Evolutionary conservation across 2,113 vertebrate genomes (phyloP).

Genomic region (Hucho hucho): DNA sequence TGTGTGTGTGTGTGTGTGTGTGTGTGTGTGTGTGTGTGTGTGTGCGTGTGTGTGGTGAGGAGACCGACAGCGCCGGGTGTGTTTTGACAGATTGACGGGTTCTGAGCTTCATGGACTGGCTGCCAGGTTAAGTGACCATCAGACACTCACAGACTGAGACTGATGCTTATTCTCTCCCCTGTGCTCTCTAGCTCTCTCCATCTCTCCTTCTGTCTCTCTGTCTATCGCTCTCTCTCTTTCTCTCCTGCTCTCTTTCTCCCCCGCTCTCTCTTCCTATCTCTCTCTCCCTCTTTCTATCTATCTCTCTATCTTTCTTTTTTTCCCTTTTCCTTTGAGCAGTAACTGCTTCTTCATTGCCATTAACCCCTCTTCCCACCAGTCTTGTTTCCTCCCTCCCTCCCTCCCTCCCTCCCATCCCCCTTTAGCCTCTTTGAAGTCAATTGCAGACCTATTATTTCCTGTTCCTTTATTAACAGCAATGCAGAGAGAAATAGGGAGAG

Average conservation of each 20-base stretch:
- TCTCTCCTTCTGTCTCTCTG: neutral
- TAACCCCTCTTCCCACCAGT: conserved; percentile 24
- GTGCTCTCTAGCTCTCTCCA: neutral
- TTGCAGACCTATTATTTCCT: conserved; percentile 50
- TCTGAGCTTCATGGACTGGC: conserved; percentile 60
- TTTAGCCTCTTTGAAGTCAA: conserved; percentile 43
- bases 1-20: conserved; percentile 11
- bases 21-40: conserved; percentile 25
- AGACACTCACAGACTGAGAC: conserved; percentile 45
- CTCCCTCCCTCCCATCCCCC: neutral
- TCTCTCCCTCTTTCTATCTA: conserved; percentile 7
- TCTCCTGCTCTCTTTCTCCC: neutral
- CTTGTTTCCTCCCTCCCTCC: conserved; percentile 12
- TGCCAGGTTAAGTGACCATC: conserved; percentile 70
- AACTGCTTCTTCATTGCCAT: conserved; percentile 12
- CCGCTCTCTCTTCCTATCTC: conserved; percentile 1
- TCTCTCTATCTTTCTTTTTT: neutral
- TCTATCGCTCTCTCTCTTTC: neutral
- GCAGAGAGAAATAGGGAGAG: neutral
- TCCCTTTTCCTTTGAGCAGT: neutral
- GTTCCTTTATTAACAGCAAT: conserved; percentile 75
- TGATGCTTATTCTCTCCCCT: conserved; percentile 9
- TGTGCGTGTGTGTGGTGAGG: neutral
- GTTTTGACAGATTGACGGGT: conserved; percentile 67
- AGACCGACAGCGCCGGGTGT: conserved; percentile 30